phyloP scores from a whole-genome alignment of 2,888 invertebrate genomes.

The Doris montereyensis region DNA sequence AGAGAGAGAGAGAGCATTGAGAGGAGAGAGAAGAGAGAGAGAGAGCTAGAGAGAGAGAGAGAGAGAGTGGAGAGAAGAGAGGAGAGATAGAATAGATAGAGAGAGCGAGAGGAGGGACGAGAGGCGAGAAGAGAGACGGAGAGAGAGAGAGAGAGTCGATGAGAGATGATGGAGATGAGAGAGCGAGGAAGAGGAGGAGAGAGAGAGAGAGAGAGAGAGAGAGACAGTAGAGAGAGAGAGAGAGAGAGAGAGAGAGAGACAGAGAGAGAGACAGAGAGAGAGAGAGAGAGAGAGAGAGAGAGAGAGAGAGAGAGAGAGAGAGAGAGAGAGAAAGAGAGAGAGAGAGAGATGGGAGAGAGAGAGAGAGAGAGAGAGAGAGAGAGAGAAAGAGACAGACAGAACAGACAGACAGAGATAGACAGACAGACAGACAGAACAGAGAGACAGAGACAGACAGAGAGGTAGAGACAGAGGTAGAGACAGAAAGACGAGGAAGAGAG shows the following conservation, averaged over 20 bases:
- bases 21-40: no score
- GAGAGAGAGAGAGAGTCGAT: neutral
- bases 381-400: neutral
- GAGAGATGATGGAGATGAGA: neutral
- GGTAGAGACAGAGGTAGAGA: no score
- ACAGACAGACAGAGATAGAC: neutral
- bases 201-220: neutral
- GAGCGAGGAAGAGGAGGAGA: neutral
- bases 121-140: neutral
- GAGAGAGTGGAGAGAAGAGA: no score
- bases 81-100: no score
- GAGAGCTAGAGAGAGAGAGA: no score
- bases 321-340: neutral
- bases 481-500: neutral
- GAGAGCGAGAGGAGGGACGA: no score
- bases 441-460: neutral
- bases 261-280: neutral
- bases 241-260: neutral
- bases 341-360: neutral
- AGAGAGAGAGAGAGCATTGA: no score
- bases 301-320: neutral
- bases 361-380: constrained; percentile 18
- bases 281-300: neutral
- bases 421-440: neutral
- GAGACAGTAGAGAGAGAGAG: neutral